Percentiles rank a stretch among this genome's conserved stretches.
Conservation (phyloP, 2,113 vertebrate species). For the Melanocharis versteri region DNA sequence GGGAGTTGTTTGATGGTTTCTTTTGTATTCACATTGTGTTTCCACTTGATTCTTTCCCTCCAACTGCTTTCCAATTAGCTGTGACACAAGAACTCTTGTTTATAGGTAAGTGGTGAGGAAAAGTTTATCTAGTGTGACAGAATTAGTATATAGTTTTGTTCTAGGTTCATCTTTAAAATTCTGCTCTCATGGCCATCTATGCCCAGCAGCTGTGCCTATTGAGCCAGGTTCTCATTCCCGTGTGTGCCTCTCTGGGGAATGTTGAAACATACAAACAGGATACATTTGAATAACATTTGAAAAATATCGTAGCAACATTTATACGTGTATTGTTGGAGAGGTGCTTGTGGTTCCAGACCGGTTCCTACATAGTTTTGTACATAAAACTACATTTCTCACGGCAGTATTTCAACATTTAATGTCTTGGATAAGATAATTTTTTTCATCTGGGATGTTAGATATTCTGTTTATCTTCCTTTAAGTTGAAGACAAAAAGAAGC, state of each 20-base stretch:
- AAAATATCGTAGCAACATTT: constrained; percentile 31
- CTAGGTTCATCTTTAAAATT: constrained; percentile 58
- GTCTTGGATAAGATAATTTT: background rate
- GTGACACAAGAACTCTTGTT: constrained; percentile 24
- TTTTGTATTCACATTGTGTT: constrained; percentile 30
- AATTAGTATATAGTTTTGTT: constrained; percentile 51
- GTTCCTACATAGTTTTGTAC: background rate
- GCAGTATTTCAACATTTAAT: constrained; percentile 8
- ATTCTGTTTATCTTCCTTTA: background rate
- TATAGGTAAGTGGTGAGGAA: constrained; percentile 7
- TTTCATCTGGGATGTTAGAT: background rate
- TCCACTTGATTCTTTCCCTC: constrained; percentile 30
- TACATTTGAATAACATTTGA: constrained; percentile 30
- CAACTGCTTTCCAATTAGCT: constrained; percentile 35
- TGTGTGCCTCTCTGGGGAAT: constrained; percentile 14
- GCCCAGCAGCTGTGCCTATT: constrained; percentile 40
- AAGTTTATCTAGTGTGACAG: constrained; percentile 54
- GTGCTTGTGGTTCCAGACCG: background rate
- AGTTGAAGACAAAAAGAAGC: background rate
- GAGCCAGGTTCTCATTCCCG: constrained; percentile 19
- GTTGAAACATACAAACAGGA: constrained; percentile 22
- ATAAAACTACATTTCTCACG: background rate
- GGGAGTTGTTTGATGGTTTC: background rate
- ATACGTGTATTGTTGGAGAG: background rate
- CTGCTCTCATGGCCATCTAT: constrained; percentile 19